Evolutionary conservation across 1,140 invertebrate genomes (phyloP), one percentile per base, ranked within the genome.

Genomic region (Caenorhabditis brenneri): DNA sequence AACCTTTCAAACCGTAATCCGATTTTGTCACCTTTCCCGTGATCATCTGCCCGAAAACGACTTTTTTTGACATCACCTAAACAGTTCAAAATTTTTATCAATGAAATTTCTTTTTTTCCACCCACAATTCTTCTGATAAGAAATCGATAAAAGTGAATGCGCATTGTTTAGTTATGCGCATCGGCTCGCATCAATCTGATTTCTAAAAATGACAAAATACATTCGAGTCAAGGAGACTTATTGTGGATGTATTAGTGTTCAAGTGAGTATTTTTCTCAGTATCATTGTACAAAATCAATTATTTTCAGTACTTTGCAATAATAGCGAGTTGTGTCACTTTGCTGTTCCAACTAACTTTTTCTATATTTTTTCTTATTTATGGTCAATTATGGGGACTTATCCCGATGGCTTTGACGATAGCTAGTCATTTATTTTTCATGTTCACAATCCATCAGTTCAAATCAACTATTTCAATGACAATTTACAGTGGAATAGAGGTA

Each of bases 301-400:
- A 9, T 74, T 74, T 74, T 74, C 65, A 74, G 65, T 74, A 74
- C 15, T 46, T 74, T 42, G 65, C 65, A n/a, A 74, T 42, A 19
- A 42, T 74, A 12, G 65, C 65, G 4, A 74, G 65, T 24, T 74
- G 65, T 42, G 36, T 42, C 5, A 74, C 65, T 1, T 24, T 74
- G 65, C n/a, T 31, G 10, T 74, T 74, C 24, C 65, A 74, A 24
- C 2, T 74, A 6, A 74, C 65, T 9, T 74, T 74, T 24, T 74
- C 65, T 2, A 74, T 74, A 74, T 74, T 74, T 27, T 74, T 74
- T n/a, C n/a, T 74, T 22, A 74, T 74, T 42, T 74, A 74, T 42
- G 65, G 65, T 4, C 36, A 74, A 74, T 27, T 74, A 74, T 74
- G 33, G 65, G 65, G 65, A 3, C 15, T 74, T 4, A 74, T 74